phyloP scores from a whole-genome alignment of 2,113 vertebrate species.

The Etheostoma spectabile region DNA sequence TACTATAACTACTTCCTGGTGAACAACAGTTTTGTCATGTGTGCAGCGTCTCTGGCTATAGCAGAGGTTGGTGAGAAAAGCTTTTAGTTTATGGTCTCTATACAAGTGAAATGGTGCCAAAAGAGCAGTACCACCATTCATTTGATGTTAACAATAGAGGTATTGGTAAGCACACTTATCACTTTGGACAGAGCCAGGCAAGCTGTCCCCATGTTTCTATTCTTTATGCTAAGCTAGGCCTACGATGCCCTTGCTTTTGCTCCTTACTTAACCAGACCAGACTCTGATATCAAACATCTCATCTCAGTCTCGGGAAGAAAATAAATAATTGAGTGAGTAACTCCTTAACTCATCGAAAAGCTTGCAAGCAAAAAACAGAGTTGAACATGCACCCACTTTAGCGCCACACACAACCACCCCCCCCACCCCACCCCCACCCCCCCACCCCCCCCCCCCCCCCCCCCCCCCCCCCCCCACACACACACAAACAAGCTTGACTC shows the following conservation, averaged over 20 bases:
- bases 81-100: too few species aligned
- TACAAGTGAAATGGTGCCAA: too few species aligned
- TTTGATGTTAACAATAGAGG: too few species aligned
- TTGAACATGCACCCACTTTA: neutral
- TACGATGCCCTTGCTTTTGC: too few species aligned
- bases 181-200: neutral
- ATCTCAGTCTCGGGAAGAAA: neutral
- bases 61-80: too few species aligned
- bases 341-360: neutral
- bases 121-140: too few species aligned
- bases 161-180: neutral
- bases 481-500: constrained; percentile 7
- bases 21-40: too few species aligned
- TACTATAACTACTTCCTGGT: too few species aligned
- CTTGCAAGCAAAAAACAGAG: neutral
- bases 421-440: too few species aligned
- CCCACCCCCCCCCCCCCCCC: too few species aligned
- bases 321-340: neutral
- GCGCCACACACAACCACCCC: too few species aligned
- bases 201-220: neutral
- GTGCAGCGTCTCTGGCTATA: too few species aligned
- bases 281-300: neutral
- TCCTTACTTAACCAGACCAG: neutral
- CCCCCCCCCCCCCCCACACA: neutral
- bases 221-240: neutral